Evolutionary conservation across 2,888 invertebrate genomes (phyloP).

Genomic region (Portevinia maculata): DNA sequence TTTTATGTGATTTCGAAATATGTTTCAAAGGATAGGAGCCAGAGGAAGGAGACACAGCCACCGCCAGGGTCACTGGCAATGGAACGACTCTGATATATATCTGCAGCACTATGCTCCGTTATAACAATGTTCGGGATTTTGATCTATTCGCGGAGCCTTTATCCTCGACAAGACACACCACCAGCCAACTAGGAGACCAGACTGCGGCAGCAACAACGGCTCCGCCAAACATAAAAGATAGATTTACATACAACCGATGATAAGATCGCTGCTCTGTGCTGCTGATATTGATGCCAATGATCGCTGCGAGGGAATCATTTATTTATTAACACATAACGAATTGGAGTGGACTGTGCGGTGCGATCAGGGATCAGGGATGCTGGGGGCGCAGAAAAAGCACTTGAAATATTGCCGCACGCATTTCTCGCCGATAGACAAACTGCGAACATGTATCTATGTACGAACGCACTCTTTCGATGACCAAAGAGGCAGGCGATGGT

Average conservation of each 20-base stretch:
- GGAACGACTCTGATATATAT: slow-evolving; percentile 65
- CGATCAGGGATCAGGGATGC: slow-evolving; percentile 19
- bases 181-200: slow-evolving; percentile 21
- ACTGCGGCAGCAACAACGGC: slow-evolving; percentile 54
- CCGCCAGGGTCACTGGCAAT: slow-evolving; percentile 68
- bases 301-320: slow-evolving; percentile 73
- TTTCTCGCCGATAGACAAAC: slow-evolving; percentile 69
- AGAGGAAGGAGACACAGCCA: slow-evolving; percentile 1
- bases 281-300: slow-evolving; percentile 58
- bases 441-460: slow-evolving; percentile 58
- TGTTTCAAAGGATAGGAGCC: slow-evolving; percentile 38
- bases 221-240: slow-evolving; percentile 70
- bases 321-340: slow-evolving; percentile 74
- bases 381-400: slow-evolving; percentile 17
- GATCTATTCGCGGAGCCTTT: slow-evolving; percentile 74
- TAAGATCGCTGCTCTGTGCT: slow-evolving; percentile 64
- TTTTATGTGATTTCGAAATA: slow-evolving; percentile 73
- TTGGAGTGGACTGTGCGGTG: slow-evolving; percentile 65
- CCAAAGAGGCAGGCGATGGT: slow-evolving; percentile 1
- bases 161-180: slow-evolving; percentile 68
- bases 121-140: slow-evolving; percentile 74
- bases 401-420: slow-evolving; percentile 74
- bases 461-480: slow-evolving; percentile 43
- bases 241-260: slow-evolving; percentile 70
- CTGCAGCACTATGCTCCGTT: slow-evolving; percentile 72